Evolutionary conservation across 1,140 invertebrate genomes (phyloP).

Genomic region (Heliconius hewitsoni): DNA sequence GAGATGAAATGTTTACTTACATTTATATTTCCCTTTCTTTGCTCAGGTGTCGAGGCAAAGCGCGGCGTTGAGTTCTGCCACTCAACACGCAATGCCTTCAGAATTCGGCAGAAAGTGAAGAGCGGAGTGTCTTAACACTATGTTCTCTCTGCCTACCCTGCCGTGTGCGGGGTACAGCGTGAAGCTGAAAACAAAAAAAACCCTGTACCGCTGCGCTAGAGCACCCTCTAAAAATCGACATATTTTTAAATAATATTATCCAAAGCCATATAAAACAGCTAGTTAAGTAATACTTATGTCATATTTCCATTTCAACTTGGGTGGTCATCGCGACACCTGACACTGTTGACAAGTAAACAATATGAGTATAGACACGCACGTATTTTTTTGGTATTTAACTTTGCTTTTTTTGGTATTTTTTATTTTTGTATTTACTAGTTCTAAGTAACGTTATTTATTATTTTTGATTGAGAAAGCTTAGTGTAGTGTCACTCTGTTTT

Average conservation of each 20-base stretch:
- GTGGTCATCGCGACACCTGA: constrained; percentile 43
- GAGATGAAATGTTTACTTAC: too few relatives aligned
- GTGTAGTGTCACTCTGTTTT: too few relatives aligned
- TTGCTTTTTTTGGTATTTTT: neutral
- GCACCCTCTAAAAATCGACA: neutral
- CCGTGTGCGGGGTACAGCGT: too few relatives aligned
- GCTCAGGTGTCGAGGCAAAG: too few relatives aligned
- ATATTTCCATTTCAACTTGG: constrained; percentile 14
- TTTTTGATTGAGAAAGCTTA: neutral
- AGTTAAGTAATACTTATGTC: neutral
- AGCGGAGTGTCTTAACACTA: too few relatives aligned
- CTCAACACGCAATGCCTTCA: too few relatives aligned
- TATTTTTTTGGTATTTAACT: neutral
- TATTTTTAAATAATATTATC: neutral
- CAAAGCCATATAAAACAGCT: neutral
- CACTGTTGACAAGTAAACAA: constrained; percentile 43
- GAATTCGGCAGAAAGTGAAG: too few relatives aligned
- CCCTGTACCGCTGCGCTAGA: too few relatives aligned
- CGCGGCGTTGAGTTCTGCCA: too few relatives aligned
- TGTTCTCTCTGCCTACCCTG: too few relatives aligned
- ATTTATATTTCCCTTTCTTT: too few relatives aligned
- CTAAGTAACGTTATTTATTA: neutral
- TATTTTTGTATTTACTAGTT: neutral
- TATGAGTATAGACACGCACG: constrained; percentile 25
- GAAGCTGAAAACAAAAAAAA: too few relatives aligned